Percentiles rank a stretch among this genome's conserved stretches.
Conservation (phyloP, 2,888 invertebrate species). For the Clunio marinus region DNA sequence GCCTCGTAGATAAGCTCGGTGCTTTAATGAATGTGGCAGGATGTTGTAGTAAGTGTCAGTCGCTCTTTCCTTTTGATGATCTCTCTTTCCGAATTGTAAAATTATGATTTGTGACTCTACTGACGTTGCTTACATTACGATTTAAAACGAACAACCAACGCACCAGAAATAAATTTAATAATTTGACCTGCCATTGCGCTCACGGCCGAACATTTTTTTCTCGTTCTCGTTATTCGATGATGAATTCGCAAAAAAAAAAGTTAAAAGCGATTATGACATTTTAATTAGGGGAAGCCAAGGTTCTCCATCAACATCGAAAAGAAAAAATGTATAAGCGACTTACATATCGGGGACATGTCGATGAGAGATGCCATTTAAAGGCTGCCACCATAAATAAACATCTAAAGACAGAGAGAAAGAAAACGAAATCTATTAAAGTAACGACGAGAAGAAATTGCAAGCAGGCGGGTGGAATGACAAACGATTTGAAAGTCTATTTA, state of each 20-base stretch:
- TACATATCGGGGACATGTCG: not conserved
- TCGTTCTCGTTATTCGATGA: not conserved
- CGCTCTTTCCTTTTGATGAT: constrained; percentile 1
- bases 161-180: not conserved
- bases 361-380: constrained; percentile 8
- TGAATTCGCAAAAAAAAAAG: constrained; percentile 9
- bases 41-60: constrained; percentile 8
- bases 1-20: not conserved
- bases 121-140: not conserved
- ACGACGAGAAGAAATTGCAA: not conserved
- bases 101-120: not conserved
- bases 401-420: not conserved
- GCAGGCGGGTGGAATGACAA: constrained; percentile 16
- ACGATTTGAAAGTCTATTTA: constrained; percentile 15
- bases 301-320: not conserved
- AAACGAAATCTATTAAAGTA: not conserved
- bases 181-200: not conserved
- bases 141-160: constrained; percentile 2
- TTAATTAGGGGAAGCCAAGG: constrained; percentile 25
- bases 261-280: constrained; percentile 21
- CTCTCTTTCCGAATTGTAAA: constrained; percentile 5
- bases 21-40: constrained; percentile 7
- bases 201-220: not conserved
- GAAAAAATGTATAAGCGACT: not conserved
- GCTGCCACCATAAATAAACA: not conserved